Evolutionary conservation across 2,888 invertebrate genomes (phyloP).

Genomic region (Macrophya annulata): DNA sequence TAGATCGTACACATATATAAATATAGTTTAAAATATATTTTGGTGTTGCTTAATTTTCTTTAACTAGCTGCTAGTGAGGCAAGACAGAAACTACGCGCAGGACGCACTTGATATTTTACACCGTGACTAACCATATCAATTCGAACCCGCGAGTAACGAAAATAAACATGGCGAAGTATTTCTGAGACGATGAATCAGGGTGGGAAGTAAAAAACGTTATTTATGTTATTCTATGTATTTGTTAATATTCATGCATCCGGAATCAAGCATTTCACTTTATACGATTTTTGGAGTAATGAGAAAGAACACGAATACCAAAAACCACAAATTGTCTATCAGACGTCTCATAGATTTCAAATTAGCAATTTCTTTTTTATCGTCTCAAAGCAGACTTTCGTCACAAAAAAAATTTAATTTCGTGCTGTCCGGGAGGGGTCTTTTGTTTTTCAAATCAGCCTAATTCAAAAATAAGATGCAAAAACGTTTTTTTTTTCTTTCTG

Average conservation of each 20-base stretch:
- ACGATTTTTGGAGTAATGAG: not conserved
- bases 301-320: too few species aligned
- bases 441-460: too few species aligned
- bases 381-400: too few species aligned
- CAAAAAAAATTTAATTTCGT: too few species aligned
- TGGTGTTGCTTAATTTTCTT: constrained; percentile 37
- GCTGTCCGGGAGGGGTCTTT: too few species aligned
- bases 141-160: constrained; percentile 68
- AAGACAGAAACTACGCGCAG: constrained; percentile 31
- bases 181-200: constrained; percentile 62
- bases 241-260: not conserved
- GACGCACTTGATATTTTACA: constrained; percentile 39
- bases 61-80: constrained; percentile 34
- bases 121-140: constrained; percentile 68
- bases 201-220: constrained; percentile 10
- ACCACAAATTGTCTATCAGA: too few species aligned
- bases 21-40: not conserved
- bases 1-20: not conserved
- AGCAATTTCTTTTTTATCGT: too few species aligned
- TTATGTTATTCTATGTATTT: not conserved
- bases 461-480: too few species aligned
- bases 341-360: too few species aligned
- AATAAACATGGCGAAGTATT: constrained; percentile 71
- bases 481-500: too few species aligned
- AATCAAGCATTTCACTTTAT: not conserved